A percentile compares a stretch with the other conserved stretches of the same genome.
These are phyloP conservation scores for Neofelis nebulosa DNA, from an alignment of 2,113 vertebrate species.

Conservation along the genomic window DNA sequence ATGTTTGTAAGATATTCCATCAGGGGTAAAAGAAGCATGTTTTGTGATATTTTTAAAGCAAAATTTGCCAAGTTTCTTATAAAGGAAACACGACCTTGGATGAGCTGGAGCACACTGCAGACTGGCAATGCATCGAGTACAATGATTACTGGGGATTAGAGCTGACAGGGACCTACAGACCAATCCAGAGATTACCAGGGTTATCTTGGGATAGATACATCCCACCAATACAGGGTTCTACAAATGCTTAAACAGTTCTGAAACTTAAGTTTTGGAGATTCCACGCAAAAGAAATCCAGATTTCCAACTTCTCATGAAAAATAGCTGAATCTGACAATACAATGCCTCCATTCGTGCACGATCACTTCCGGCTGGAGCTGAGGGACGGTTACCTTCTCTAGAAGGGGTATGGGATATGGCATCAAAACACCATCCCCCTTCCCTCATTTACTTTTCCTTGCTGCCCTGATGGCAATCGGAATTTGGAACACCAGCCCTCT, in stretches of 20 bases:
- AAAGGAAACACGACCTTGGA: neutral
- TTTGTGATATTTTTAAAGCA: neutral
- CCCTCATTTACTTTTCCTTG: neutral
- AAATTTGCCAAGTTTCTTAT: neutral
- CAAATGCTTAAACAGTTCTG: neutral
- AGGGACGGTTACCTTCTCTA: neutral
- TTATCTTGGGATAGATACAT: neutral
- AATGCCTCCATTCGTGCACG: neutral
- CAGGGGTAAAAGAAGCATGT: neutral
- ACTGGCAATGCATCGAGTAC: neutral
- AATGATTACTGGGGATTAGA: neutral
- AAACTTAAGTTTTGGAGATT: conserved; percentile 21
- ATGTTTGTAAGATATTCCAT: neutral
- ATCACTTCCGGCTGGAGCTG: neutral
- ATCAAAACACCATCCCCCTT: neutral
- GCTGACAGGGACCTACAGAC: neutral
- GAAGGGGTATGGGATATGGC: neutral
- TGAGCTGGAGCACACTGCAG: neutral
- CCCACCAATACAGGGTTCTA: neutral
- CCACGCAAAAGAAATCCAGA: neutral
- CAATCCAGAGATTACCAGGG: neutral
- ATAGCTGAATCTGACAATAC: neutral
- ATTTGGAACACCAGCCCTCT: neutral
- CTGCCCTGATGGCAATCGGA: neutral
- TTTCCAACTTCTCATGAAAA: neutral